These are phyloP conservation scores for Cisticola juncidis DNA, from an alignment of 2,113 vertebrate genomes.

Conservation along the genomic window DNA sequence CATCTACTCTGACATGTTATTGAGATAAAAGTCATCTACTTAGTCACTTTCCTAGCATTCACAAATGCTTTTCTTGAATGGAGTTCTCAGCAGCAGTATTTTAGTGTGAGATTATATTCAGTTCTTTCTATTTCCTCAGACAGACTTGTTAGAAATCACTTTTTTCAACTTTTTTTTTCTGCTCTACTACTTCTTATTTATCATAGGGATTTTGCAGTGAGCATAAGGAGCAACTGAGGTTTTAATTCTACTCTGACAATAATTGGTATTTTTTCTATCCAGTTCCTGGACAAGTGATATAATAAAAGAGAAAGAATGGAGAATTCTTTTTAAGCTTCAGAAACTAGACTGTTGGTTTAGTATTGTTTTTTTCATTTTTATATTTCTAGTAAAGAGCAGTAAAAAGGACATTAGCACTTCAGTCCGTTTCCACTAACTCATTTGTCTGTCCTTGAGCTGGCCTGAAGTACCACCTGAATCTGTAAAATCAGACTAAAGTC, in stretches of 20 bases:
- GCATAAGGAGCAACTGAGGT: background rate
- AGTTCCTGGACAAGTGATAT: background rate
- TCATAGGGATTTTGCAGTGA: background rate
- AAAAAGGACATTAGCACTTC: background rate
- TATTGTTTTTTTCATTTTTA: background rate
- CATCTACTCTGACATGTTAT: background rate
- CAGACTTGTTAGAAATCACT: background rate
- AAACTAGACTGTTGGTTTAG: background rate
- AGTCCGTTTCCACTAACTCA: background rate
- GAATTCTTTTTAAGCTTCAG: background rate
- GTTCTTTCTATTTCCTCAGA: background rate
- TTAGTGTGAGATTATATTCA: background rate
- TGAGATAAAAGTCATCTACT: background rate
- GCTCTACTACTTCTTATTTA: background rate
- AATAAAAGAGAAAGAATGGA: background rate
- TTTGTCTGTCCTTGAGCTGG: background rate
- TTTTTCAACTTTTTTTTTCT: background rate
- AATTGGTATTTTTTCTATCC: background rate
- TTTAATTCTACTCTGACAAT: background rate
- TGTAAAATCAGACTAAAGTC: background rate
- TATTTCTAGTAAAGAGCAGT: background rate
- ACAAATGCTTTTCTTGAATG: background rate
- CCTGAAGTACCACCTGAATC: background rate
- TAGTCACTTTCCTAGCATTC: background rate
- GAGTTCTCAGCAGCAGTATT: background rate